These are phyloP conservation scores for Cyphomyrmex costatus DNA, from an alignment of 1,140 invertebrate species.

Conservation along the genomic window DNA sequence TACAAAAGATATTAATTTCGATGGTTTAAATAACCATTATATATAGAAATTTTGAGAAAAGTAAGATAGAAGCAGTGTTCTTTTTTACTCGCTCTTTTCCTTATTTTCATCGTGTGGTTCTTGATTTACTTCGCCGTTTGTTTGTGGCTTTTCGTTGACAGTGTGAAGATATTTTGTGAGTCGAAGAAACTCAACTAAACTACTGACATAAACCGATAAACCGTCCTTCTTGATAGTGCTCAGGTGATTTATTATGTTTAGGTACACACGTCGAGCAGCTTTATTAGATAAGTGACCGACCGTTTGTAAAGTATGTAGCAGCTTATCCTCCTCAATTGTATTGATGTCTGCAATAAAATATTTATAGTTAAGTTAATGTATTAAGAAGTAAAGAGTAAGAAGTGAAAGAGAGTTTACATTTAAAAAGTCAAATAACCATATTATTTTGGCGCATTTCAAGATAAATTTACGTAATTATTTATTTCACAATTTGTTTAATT, in stretches of 20 bases:
- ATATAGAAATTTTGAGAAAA: not conserved
- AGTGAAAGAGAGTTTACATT: not conserved
- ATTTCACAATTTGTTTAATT: not conserved
- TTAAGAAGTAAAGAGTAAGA: not conserved
- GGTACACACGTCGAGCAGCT: conserved; percentile 89
- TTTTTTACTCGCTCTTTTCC: conserved; percentile 17
- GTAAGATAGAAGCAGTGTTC: too few species aligned
- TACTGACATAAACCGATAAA: conserved; percentile 89
- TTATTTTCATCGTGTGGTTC: not conserved
- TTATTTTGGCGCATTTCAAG: not conserved
- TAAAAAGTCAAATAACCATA: not conserved
- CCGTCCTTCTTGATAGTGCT: conserved; percentile 86
- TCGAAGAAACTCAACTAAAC: conserved; percentile 89
- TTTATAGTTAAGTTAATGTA: not conserved
- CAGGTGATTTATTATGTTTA: conserved; percentile 88
- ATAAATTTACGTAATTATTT: not conserved
- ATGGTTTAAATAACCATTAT: not conserved
- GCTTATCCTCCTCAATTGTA: conserved; percentile 88
- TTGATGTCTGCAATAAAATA: conserved; percentile 84
- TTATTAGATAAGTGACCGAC: conserved; percentile 91
- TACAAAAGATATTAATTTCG: not conserved
- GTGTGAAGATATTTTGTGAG: conserved; percentile 87
- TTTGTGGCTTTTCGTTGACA: conserved; percentile 81
- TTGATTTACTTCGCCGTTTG: not conserved
- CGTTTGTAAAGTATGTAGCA: conserved; percentile 90